Base-by-base conservation (phyloP, 2,113 vertebrate genomes). In the Passerina amoena region DNA sequence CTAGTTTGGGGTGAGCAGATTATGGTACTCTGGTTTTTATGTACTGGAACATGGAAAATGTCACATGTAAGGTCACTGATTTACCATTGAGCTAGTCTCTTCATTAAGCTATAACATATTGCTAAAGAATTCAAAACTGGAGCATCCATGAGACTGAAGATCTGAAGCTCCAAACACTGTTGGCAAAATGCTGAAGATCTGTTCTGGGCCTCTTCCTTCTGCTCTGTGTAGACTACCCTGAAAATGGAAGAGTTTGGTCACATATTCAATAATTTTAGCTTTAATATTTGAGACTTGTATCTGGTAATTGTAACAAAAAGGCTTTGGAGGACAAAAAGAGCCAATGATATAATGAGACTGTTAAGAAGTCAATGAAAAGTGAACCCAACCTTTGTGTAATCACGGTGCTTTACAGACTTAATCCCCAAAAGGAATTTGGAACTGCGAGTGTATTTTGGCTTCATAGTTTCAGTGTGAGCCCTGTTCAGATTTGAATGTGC, bases 271-370 rank as follows among this genome's bases (percentile, higher is more conserved):
- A 51, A 24, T 82, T 82, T 59, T 94, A 54, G 54, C 65, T 93
- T 89, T 85, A 75, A 68, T 73, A 23, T 95, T 95, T 92, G 44
- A 83, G 66, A 61, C 30, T 95, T 95, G 51, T 83, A 57, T 96
- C 20, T 93, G 73, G 14, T 40, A 97, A 97, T 80, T 37, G 13
- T 63, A 77, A 82, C 87, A 86, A 14, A 95, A 77, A 88, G 33
- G n/a, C 71, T 96, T 92, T 93, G 30, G 53, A 91, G 35, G 47
- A 92, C 61, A 31, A 86, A 70, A 96, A 42, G 38, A 91, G 66
- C 19, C 56, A 40, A 85, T 96, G 64, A 70, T 91, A 28, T 93
- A 94, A 94, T 76, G 40, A 96, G 80, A 91, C 93, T 69, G 35
- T 79, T 79, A 64, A 88, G 92, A 88, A 78, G 60, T 92, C 75